A percentile compares a stretch with the other conserved stretches of the same genome.
Evolutionary conservation across 2,888 invertebrate genomes (phyloP).

Genomic region (Peribatodes rhomboidaria): DNA sequence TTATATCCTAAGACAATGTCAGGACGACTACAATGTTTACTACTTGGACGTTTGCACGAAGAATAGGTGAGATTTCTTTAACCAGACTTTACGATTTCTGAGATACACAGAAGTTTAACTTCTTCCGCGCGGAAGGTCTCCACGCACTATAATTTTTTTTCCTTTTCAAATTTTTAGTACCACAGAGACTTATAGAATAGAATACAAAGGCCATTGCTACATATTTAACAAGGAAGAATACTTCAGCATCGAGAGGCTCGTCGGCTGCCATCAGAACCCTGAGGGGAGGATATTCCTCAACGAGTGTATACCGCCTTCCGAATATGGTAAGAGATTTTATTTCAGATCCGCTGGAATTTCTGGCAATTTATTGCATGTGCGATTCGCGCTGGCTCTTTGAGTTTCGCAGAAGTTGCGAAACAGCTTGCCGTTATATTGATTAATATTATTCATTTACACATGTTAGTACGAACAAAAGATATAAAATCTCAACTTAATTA

Average conservation of each 20-base stretch:
- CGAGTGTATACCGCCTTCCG: slow-evolving; percentile 94
- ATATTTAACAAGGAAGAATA: slow-evolving; percentile 88
- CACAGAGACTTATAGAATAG: slow-evolving; percentile 90
- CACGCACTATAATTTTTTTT: too few relatives aligned
- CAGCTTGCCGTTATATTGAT: too few relatives aligned
- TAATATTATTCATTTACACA: too few relatives aligned
- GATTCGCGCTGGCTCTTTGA: too few relatives aligned
- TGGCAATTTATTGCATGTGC: too few relatives aligned
- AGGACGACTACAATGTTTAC: slow-evolving; percentile 91
- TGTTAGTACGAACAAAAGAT: too few relatives aligned
- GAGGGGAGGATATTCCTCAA: slow-evolving; percentile 88
- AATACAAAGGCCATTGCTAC: slow-evolving; percentile 79
- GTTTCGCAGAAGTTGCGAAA: too few relatives aligned
- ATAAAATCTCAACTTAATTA: too few relatives aligned
- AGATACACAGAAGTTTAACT: too few relatives aligned
- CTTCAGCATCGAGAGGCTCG: slow-evolving; percentile 87
- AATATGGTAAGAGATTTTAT: slow-evolving; percentile 88
- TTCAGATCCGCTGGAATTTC: too few relatives aligned
- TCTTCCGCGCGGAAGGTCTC: too few relatives aligned
- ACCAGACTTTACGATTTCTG: too few relatives aligned
- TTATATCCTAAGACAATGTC: slow-evolving; percentile 94
- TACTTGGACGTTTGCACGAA: slow-evolving; percentile 94
- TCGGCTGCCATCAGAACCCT: slow-evolving; percentile 87
- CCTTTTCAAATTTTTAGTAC: slow-evolving; percentile 71
- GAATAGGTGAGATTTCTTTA: slow-evolving; percentile 85